Conservation (phyloP, 2,888 invertebrate species). For the Vesta saturnalis region DNA sequence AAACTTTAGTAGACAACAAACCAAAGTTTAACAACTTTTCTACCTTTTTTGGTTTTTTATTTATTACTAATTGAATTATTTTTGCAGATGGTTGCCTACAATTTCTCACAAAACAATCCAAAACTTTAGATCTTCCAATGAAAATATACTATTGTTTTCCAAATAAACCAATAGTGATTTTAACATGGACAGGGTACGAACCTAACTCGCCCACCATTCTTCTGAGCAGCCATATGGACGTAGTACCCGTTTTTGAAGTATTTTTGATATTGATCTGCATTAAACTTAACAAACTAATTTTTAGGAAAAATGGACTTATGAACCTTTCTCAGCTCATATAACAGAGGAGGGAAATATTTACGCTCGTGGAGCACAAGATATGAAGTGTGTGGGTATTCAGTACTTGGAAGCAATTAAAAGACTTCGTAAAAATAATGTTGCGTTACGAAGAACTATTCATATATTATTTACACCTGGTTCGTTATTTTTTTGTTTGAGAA, state of each 20-base stretch:
- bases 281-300: conserved; percentile 33
- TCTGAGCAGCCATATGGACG: conserved; percentile 93
- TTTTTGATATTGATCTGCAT: too few relatives aligned
- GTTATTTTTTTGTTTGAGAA: too few relatives aligned
- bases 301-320: conserved; percentile 89
- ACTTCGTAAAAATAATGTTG: conserved; percentile 67
- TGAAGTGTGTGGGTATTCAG: conserved; percentile 87
- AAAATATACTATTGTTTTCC: conserved; percentile 66
- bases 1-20: too few relatives aligned
- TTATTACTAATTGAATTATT: too few relatives aligned
- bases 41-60: too few relatives aligned
- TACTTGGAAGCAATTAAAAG: conserved; percentile 79
- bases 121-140: conserved; percentile 70
- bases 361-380: conserved; percentile 80
- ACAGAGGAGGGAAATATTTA: conserved; percentile 87
- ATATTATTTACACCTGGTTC: conserved; percentile 78
- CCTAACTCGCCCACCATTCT: conserved; percentile 75
- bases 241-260: conserved; percentile 84
- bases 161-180: conserved; percentile 77
- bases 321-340: conserved; percentile 88
- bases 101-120: conserved; percentile 76
- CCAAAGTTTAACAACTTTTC: too few relatives aligned
- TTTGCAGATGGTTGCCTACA: conserved; percentile 71
- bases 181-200: conserved; percentile 81
- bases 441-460: conserved; percentile 74